phyloP scores from a whole-genome alignment of 1,140 invertebrate species.

The Drosophila azteca region DNA sequence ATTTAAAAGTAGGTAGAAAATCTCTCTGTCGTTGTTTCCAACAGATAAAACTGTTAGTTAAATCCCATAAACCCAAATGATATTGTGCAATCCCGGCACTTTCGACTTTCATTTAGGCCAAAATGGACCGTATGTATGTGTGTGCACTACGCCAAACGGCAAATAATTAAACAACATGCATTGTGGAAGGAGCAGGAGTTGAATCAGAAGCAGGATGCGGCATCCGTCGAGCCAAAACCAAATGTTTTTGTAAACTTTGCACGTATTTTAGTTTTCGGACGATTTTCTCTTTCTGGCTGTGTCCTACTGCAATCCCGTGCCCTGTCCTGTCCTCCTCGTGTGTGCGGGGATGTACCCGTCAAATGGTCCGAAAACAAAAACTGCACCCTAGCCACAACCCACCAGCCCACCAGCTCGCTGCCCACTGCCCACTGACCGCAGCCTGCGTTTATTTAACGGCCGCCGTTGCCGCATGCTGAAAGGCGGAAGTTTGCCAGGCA shows the following conservation, averaged over 20 bases:
- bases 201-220: slow-evolving; percentile 34
- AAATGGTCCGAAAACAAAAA: slow-evolving; percentile 76
- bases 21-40: background rate
- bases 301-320: background rate
- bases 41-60: background rate
- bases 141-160: slow-evolving; percentile 28
- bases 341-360: slow-evolving; percentile 35
- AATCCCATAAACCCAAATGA: slow-evolving; percentile 12
- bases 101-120: background rate
- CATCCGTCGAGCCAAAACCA: slow-evolving; percentile 39
- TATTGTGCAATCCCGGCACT: slow-evolving; percentile 17
- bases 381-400: slow-evolving; percentile 40
- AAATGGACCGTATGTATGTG: background rate
- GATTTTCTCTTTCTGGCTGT: slow-evolving; percentile 43
- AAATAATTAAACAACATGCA: slow-evolving; percentile 71
- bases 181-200: slow-evolving; percentile 7
- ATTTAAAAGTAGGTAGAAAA: too few species aligned
- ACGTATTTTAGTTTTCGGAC: slow-evolving; percentile 71
- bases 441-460: slow-evolving; percentile 58
- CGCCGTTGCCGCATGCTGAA: slow-evolving; percentile 39
- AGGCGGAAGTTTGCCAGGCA: slow-evolving; percentile 66
- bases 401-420: too few species aligned
- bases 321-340: slow-evolving; percentile 1
- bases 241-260: slow-evolving; percentile 77
- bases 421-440: slow-evolving; percentile 27